Conservation (phyloP, 2,888 invertebrate species). For the Polydesmus complanatus region DNA sequence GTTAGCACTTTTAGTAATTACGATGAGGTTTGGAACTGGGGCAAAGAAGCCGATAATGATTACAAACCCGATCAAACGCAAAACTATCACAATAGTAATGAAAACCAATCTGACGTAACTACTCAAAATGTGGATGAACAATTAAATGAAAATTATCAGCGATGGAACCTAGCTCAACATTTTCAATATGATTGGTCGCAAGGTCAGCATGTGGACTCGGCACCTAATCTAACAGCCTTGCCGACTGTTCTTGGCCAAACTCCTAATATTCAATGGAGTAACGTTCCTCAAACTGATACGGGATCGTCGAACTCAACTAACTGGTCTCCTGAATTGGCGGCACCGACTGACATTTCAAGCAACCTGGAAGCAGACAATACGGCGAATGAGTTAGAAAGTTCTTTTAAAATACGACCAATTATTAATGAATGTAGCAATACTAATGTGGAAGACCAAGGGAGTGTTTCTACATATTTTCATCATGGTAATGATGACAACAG, state of each 20-base stretch:
- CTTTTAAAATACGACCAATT: background rate
- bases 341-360: too few relatives aligned
- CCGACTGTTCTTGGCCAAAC: too few relatives aligned
- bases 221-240: background rate
- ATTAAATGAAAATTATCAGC: background rate
- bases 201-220: background rate
- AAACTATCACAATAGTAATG: too few relatives aligned
- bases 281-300: background rate
- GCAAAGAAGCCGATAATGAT: background rate
- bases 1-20: background rate
- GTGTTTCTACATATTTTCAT: background rate
- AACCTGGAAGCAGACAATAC: background rate
- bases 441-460: background rate
- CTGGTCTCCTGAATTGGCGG: background rate
- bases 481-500: background rate
- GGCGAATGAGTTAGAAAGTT: background rate
- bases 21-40: constrained; percentile 13
- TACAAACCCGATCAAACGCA: too few relatives aligned
- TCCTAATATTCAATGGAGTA: background rate
- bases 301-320: background rate
- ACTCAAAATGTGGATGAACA: background rate
- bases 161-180: background rate
- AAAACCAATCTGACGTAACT: background rate
- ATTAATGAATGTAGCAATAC: background rate
- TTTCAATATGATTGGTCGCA: background rate